These are phyloP conservation scores for Mirounga angustirostris DNA, from an alignment of 2,113 vertebrate genomes.

Conservation along the genomic window DNA sequence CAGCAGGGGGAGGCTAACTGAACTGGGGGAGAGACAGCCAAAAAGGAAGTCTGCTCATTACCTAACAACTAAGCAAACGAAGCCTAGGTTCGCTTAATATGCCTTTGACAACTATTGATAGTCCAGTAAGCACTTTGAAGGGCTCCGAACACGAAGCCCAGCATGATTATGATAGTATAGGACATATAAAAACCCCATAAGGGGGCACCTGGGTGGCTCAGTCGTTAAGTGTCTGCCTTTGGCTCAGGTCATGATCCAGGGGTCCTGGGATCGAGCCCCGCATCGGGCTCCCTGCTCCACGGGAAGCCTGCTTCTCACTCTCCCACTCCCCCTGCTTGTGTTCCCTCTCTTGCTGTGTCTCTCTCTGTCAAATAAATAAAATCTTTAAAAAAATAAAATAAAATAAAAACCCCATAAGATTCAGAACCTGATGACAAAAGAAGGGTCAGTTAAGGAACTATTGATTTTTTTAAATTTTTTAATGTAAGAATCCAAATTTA, in stretches of 20 bases:
- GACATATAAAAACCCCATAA: not conserved
- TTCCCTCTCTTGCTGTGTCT: too few species aligned
- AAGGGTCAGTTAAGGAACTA: not conserved
- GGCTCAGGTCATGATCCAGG: too few species aligned
- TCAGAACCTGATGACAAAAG: not conserved
- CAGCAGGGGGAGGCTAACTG: not conserved
- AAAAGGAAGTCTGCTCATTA: not conserved
- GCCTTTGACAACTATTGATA: not conserved
- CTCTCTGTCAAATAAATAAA: too few species aligned
- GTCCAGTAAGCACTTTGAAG: not conserved
- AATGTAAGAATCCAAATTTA: constrained; percentile 1
- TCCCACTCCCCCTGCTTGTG: too few species aligned
- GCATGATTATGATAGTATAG: not conserved
- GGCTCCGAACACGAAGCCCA: not conserved
- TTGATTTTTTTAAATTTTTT: not conserved
- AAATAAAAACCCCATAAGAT: not conserved
- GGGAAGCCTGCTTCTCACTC: too few species aligned
- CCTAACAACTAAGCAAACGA: not conserved
- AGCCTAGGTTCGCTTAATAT: not conserved
- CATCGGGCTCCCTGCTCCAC: too few species aligned
- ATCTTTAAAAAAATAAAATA: too few species aligned
- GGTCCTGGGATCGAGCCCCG: too few species aligned
- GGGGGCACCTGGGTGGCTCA: too few species aligned
- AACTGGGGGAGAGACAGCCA: not conserved
- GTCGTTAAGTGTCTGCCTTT: too few species aligned